phyloP scores from a whole-genome alignment of 2,888 invertebrate species.

The Amphipyra berbera region DNA sequence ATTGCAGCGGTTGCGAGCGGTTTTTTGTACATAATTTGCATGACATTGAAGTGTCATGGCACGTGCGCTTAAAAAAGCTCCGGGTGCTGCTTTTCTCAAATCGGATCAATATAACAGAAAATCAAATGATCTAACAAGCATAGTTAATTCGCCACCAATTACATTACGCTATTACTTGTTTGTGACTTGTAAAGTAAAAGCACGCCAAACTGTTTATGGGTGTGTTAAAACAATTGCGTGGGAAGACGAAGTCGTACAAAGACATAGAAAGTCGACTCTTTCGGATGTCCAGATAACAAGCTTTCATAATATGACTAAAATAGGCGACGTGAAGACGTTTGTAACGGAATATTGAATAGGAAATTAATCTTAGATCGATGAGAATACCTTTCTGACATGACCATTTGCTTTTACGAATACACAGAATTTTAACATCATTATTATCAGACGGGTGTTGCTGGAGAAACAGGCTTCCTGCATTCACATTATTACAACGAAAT shows the following conservation, averaged over 20 bases:
- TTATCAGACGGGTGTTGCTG: too few species aligned
- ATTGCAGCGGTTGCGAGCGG: background rate
- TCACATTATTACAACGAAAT: too few species aligned
- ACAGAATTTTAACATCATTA: too few species aligned
- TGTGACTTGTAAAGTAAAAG: slow-evolving; percentile 45
- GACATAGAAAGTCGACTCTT: slow-evolving; percentile 64
- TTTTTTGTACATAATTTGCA: background rate
- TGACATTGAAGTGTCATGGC: background rate
- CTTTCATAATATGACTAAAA: slow-evolving; percentile 64
- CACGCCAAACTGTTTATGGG: slow-evolving; percentile 52
- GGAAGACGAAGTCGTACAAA: slow-evolving; percentile 76
- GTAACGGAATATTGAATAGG: slow-evolving; percentile 5
- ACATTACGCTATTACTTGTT: slow-evolving; percentile 23
- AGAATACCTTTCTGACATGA: background rate
- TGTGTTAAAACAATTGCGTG: slow-evolving; percentile 77
- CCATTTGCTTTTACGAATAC: background rate
- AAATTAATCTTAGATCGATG: slow-evolving; percentile 6
- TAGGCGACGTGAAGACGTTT: slow-evolving; percentile 25
- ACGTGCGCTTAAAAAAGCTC: background rate
- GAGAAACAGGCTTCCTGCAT: too few species aligned
- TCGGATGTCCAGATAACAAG: slow-evolving; percentile 63
- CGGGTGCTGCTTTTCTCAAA: background rate
- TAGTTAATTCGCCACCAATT: slow-evolving; percentile 19
- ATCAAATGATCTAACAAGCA: slow-evolving; percentile 10
- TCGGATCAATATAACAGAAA: slow-evolving; percentile 1